Base-by-base conservation (phyloP, 2,888 invertebrate species). In the Deilephila elpenor region DNA sequence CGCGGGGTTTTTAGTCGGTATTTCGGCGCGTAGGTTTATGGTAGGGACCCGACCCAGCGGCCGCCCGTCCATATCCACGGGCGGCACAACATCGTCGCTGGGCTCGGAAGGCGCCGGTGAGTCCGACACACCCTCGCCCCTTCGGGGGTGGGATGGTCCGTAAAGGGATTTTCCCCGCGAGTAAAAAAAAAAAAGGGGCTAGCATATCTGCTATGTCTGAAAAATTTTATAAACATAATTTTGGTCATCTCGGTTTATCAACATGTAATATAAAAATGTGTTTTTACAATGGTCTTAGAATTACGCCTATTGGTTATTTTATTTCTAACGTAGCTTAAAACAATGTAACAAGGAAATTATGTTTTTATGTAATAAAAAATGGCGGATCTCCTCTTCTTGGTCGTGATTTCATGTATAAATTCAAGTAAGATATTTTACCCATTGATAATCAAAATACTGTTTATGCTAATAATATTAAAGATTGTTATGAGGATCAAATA, bases 331-430 rank as follows among this genome's bases (percentile, higher is more conserved):
- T 61, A 20, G 11, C 6, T 20, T 72, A 70, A 60, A 34, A 60
- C 25, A 74, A 74, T 20, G 59, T 34, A 3, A 1, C 5, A 8
- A 17, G 60, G 56, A 34, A 20, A 6, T 7, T 37, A 37, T 37
- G 20, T 8, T 5, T 72, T 56, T 62, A 25, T 71, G 74, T 74
- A 8, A 34, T 74, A 25, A 53, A 72, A 70, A 62, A 70, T 19
- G 72, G 74, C 6, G 72, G 74, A 8, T 62, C 74, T 6, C 72
- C 74, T 1, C 53, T 74, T 20, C 34, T 74, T 3, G 74, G 72
- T 6, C 59, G 74, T 5, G 72, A 74, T 72, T 74, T 74, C 56
- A 74, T 74, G 70, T 19, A 70, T 19, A 25, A 37, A 56, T 70
- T n/a, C 51, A 70, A 60, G 17, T 53, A 72, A 5, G 37, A 37